Evolutionary conservation across 2,113 vertebrate genomes (phyloP).

Genomic region (Gadus macrocephalus): DNA sequence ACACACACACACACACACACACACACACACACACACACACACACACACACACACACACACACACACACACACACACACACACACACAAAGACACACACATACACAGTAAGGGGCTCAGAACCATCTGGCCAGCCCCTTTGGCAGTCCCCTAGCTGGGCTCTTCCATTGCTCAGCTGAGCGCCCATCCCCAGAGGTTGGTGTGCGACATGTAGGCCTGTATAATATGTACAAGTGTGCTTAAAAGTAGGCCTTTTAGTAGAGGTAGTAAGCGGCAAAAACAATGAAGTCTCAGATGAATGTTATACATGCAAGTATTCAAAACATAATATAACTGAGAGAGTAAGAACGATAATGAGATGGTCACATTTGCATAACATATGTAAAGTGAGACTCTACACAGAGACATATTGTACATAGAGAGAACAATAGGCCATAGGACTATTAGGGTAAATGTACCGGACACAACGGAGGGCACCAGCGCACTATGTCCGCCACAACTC

Average conservation of each 20-base stretch:
- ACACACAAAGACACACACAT: not conserved
- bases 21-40: not conserved
- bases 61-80: not conserved
- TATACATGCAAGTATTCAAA: too few species aligned
- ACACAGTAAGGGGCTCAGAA: not conserved
- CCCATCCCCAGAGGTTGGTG: not conserved
- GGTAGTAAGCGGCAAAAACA: too few species aligned
- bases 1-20: too few species aligned
- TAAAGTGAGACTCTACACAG: not conserved
- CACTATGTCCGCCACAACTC: too few species aligned
- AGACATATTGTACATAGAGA: not conserved
- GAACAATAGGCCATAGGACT: not conserved
- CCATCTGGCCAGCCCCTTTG: slow-evolving; percentile 37
- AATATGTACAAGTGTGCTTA: too few species aligned
- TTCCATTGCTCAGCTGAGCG: not conserved
- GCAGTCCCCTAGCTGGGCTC: slow-evolving; percentile 18
- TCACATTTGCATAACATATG: too few species aligned
- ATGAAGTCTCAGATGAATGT: too few species aligned
- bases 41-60: not conserved
- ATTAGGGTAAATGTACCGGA: not conserved
- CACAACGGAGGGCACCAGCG: too few species aligned
- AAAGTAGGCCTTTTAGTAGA: too few species aligned
- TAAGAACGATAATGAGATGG: too few species aligned
- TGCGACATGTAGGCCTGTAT: not conserved
- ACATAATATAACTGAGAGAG: too few species aligned